phyloP scores from a whole-genome alignment of 92 coral and sea anemone species.

The Actinostola sp. region DNA sequence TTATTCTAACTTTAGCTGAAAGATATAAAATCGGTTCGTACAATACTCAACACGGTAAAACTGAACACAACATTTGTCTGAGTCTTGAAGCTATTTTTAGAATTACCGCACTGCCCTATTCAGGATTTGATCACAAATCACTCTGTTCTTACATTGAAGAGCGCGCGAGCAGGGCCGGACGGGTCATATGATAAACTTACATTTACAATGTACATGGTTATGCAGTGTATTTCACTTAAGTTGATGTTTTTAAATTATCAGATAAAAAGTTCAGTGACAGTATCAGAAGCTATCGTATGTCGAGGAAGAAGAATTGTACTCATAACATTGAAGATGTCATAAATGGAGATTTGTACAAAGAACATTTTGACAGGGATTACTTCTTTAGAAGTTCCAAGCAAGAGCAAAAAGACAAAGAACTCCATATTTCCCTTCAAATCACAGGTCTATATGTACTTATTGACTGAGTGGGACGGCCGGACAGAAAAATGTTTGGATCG shows the following conservation, averaged over 20 bases:
- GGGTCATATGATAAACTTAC: not conserved
- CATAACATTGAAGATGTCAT: constrained; percentile 49
- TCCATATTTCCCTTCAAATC: constrained; percentile 37
- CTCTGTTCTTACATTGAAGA: too few relatives aligned
- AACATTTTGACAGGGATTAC: constrained; percentile 24
- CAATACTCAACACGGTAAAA: too few relatives aligned
- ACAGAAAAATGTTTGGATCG: constrained; percentile 33
- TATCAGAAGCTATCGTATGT: constrained; percentile 21
- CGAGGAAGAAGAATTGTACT: constrained; percentile 7
- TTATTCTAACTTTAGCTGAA: too few relatives aligned
- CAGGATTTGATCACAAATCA: too few relatives aligned
- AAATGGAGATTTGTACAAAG: constrained; percentile 41
- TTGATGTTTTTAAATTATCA: too few relatives aligned
- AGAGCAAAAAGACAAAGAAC: constrained; percentile 8
- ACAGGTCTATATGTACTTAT: too few relatives aligned
- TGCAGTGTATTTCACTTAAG: not conserved
- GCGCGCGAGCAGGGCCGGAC: too few relatives aligned
- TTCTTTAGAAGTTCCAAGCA: constrained; percentile 21
- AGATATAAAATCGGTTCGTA: too few relatives aligned
- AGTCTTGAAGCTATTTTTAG: too few relatives aligned
- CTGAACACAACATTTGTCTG: too few relatives aligned
- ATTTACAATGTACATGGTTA: not conserved
- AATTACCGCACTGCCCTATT: too few relatives aligned
- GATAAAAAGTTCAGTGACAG: constrained; percentile 21
- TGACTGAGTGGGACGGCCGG: constrained; percentile 31